phyloP scores from a whole-genome alignment of 2,888 invertebrate species.

The Cryptocheilus praepositus region DNA sequence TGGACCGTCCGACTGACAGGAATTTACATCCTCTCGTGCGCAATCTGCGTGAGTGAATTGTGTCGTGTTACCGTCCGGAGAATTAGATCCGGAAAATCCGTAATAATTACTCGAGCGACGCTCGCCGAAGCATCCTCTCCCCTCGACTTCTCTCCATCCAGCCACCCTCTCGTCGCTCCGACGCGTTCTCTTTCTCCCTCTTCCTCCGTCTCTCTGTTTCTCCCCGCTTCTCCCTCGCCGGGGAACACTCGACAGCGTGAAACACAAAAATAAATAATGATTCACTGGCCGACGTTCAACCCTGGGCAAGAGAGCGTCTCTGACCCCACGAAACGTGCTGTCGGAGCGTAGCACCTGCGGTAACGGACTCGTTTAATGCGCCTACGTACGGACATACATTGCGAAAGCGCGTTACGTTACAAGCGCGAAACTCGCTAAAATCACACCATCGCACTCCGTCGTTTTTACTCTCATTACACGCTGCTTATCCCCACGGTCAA shows the following conservation, averaged over 20 bases:
- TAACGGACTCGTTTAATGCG: conserved; percentile 43
- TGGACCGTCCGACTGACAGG: conserved; percentile 72
- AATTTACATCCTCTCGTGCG: conserved; percentile 73
- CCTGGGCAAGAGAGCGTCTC: conserved; percentile 42
- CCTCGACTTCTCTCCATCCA: conserved; percentile 32
- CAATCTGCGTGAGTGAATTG: conserved; percentile 74
- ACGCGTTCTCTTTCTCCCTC: conserved; percentile 21
- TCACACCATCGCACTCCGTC: conserved; percentile 8
- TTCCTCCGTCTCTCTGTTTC: conserved; percentile 10
- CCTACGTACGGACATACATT: conserved; percentile 26
- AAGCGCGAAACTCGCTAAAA: too few species aligned
- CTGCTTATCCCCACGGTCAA: conserved; percentile 3
- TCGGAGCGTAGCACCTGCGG: conserved; percentile 34
- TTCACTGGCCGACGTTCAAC: conserved; percentile 47
- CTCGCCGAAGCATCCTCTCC: conserved; percentile 63
- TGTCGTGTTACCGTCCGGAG: conserved; percentile 73
- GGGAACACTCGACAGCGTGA: conserved; percentile 49
- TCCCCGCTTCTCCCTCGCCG: conserved; percentile 27
- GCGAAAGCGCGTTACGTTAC: conserved; percentile 9
- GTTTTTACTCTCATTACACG: conserved; percentile 15
- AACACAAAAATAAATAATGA: conserved; percentile 68
- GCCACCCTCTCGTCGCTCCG: conserved; percentile 13
- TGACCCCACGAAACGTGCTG: conserved; percentile 13
- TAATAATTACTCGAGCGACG: conserved; percentile 72
- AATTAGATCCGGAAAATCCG: conserved; percentile 74